Evolutionary conservation across 2,888 invertebrate species (phyloP), one percentile per base, ranked within the genome.

Genomic region (Serrognathus titanus): DNA sequence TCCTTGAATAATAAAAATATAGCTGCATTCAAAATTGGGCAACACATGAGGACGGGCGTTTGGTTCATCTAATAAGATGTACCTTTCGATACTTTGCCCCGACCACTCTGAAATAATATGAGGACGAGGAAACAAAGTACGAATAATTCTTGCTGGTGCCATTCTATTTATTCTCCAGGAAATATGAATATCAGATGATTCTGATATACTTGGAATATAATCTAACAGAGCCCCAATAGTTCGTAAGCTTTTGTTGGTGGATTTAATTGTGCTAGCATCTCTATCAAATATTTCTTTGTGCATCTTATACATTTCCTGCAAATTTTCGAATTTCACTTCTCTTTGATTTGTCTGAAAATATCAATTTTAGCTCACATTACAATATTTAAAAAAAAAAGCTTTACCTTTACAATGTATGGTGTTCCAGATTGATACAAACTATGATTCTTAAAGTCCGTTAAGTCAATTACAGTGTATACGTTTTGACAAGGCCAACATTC

Each of bases 401-500:
- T 65, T 72, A 81, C 83, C 67, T 77, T 77, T 46, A 80, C 77
- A 52, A 82, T 77, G 66, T 83, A 85, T 2, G 85, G 85, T 62
- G 81, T 80, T 40, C 83, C 85, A 61, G 80, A 78, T 63, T 82
- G 81, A 64, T 80, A 80, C 53, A 77, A 72, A 60, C 76, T 77
- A 51, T 80, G 78, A 59, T 82, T 80, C 58, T 78, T 79, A 55
- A 83, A 82, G 49, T 83, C 82, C 54, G 84, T 81, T 50, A 90
- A 76, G 74, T 90, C 85, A 53, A 86, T 79, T 39, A 93, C 81
- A 67, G 85, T 85, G 63, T 82, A 82, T 0, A 90, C 83, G 66
- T 83, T 79, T 69, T 86, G 86, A 69, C 93, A 94, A 0, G 92
- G 91, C 84, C 88, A 89, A 71, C 93, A 93, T 71, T 91, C 91